Percentiles rank a stretch among this genome's conserved stretches.
These are phyloP conservation scores for Stichopus chloronotus DNA, from an alignment of 35 echinoderm and acorn worm species.

Conservation along the genomic window DNA sequence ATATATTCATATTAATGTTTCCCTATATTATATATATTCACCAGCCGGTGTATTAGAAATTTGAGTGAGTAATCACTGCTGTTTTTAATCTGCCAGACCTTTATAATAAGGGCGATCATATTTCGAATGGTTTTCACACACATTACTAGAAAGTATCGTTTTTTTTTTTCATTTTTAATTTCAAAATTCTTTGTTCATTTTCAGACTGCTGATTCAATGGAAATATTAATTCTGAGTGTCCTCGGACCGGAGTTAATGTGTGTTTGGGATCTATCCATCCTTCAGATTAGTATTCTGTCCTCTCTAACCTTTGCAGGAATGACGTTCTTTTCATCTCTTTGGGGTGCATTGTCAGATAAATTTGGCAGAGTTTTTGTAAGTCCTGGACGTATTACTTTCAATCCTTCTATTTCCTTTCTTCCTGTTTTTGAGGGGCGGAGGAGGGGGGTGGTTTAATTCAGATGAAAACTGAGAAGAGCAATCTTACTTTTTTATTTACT, in stretches of 20 bases:
- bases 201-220: slow-evolving; percentile 31
- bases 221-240: slow-evolving; percentile 30
- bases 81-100: too few species aligned
- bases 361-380: slow-evolving; percentile 15
- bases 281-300: not conserved
- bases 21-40: too few species aligned
- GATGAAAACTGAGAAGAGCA: too few species aligned
- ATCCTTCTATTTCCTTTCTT: not conserved
- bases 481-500: too few species aligned
- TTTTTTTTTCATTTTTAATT: not conserved
- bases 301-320: slow-evolving; percentile 2
- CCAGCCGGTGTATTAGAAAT: too few species aligned
- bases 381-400: too few species aligned
- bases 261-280: not conserved
- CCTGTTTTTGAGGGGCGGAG: not conserved
- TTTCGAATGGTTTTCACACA: too few species aligned
- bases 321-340: slow-evolving; percentile 4
- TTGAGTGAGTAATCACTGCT: too few species aligned
- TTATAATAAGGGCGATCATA: too few species aligned
- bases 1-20: too few species aligned
- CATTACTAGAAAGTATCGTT: not conserved
- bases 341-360: slow-evolving; percentile 34
- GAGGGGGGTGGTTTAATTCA: too few species aligned
- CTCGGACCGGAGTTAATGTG: not conserved
- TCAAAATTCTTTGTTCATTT: not conserved